Evolutionary conservation across 2,888 invertebrate genomes (phyloP).

Genomic region (Zelleria hepariella): DNA sequence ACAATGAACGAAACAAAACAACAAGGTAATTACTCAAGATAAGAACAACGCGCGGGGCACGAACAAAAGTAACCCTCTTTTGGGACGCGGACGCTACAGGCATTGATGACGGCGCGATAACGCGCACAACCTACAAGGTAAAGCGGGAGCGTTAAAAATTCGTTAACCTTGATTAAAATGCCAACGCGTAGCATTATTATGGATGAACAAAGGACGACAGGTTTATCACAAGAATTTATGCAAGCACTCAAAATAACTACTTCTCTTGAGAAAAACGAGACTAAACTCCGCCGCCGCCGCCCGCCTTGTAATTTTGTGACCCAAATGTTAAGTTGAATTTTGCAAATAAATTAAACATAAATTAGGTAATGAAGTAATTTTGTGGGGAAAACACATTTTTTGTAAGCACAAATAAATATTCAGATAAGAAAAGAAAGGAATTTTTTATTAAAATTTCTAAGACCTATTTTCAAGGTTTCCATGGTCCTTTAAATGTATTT

Average conservation of each 20-base stretch:
- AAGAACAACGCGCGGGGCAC: conserved; percentile 43
- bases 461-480: too few relatives aligned
- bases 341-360: neutral
- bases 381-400: too few relatives aligned
- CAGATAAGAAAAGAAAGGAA: neutral
- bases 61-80: conserved; percentile 23
- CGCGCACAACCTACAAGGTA: conserved; percentile 12
- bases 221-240: conserved; percentile 38
- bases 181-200: conserved; percentile 34
- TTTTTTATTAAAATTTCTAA: neutral
- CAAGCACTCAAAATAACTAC: conserved; percentile 13
- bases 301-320: neutral
- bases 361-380: neutral
- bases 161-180: conserved; percentile 46
- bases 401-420: neutral
- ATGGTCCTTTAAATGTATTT: too few relatives aligned
- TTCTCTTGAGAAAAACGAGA: conserved; percentile 1
- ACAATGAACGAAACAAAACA: conserved; percentile 45
- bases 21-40: conserved; percentile 55
- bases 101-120: conserved; percentile 14
- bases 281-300: neutral
- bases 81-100: conserved; percentile 12
- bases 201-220: conserved; percentile 34
- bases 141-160: conserved; percentile 28
- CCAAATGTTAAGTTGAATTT: conserved; percentile 1